Percentiles rank a stretch among this genome's conserved stretches.
Evolutionary conservation across 2,888 invertebrate species (phyloP).

Genomic region (Pilophorus perplexus): DNA sequence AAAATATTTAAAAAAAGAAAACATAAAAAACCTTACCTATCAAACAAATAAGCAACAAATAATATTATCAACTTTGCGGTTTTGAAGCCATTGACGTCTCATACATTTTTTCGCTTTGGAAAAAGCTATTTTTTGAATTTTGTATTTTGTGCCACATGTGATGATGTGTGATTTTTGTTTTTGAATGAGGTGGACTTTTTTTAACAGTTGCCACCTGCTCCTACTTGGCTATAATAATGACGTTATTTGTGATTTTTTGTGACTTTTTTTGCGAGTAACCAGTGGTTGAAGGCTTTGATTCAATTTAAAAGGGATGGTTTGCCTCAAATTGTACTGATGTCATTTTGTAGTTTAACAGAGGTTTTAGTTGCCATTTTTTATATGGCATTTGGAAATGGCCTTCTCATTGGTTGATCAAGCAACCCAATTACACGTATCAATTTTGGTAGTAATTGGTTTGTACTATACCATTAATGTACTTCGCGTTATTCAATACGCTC

Average conservation of each 20-base stretch:
- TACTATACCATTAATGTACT: no score
- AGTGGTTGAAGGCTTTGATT: not conserved
- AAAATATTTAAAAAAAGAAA: no score
- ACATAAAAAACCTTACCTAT: no score
- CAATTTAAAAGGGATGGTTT: not conserved
- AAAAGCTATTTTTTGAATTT: conserved; percentile 26
- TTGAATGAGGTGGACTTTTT: conserved; percentile 37
- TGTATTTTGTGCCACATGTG: conserved; percentile 41
- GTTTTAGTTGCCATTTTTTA: no score
- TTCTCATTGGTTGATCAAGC: no score
- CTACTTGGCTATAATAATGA: conserved; percentile 25
- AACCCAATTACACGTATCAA: no score
- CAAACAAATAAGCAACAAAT: conserved; percentile 9
- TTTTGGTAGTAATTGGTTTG: no score
- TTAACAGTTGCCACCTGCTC: conserved; percentile 39
- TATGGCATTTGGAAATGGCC: no score
- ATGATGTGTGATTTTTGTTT: conserved; percentile 37
- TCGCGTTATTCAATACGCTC: no score
- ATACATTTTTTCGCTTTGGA: conserved; percentile 16
- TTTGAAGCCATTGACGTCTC: not conserved
- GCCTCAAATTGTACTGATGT: no score
- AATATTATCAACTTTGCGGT: not conserved
- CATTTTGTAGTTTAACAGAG: no score
- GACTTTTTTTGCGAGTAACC: conserved; percentile 23
- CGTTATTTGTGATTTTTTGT: conserved; percentile 21